Percentiles rank a stretch among this genome's conserved stretches.
phyloP scores from a whole-genome alignment of 2,797 vertebrate genomes.

The Halcyon smyrnensis region DNA sequence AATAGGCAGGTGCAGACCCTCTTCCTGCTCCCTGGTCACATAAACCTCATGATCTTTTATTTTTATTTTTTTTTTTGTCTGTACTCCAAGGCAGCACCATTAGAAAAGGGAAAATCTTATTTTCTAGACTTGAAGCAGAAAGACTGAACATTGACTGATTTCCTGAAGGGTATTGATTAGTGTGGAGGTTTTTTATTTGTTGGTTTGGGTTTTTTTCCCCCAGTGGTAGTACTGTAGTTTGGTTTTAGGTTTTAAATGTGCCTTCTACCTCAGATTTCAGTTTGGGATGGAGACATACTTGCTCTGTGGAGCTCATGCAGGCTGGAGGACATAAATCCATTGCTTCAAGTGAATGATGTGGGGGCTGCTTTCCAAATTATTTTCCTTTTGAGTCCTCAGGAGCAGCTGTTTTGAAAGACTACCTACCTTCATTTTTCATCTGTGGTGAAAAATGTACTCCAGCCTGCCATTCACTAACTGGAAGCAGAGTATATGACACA shows the following conservation, averaged over 20 bases:
- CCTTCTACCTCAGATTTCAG: not conserved
- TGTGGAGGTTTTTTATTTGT: not conserved
- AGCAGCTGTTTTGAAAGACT: conserved; percentile 23
- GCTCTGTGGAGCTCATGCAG: not conserved
- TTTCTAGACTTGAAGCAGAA: not conserved
- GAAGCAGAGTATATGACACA: not conserved
- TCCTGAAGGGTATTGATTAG: not conserved
- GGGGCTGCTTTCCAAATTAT: not conserved
- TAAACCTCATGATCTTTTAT: not conserved
- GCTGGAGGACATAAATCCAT: not conserved
- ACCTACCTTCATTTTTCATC: conserved; percentile 14
- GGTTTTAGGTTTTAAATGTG: not conserved
- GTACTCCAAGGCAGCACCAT: not conserved
- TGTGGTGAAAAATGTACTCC: not conserved
- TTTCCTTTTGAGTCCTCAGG: not conserved
- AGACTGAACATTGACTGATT: not conserved
- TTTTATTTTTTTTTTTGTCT: not conserved
- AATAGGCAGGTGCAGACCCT: not conserved
- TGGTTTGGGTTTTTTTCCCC: too few relatives aligned
- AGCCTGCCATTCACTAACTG: not conserved
- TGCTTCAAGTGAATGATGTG: not conserved
- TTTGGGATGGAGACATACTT: not conserved
- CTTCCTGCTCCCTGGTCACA: not conserved
- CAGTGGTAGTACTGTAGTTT: not conserved
- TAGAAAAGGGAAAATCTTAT: not conserved